Percentiles rank a stretch among this genome's conserved stretches.
phyloP scores from a whole-genome alignment of 1,140 invertebrate genomes.

The Bilobella aurantiaca region DNA sequence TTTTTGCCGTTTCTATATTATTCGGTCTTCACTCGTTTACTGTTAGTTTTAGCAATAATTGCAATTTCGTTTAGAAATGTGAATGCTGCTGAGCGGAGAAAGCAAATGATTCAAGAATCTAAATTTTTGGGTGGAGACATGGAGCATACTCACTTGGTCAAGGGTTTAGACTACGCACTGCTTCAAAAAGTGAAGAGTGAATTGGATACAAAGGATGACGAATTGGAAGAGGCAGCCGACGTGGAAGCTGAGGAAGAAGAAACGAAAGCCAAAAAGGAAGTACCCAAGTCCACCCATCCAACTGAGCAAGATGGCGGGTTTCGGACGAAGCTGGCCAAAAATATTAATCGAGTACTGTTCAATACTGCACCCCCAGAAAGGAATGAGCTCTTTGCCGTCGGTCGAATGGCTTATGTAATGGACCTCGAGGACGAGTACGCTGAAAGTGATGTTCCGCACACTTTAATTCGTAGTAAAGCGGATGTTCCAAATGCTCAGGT shows the following conservation, averaged over 20 bases:
- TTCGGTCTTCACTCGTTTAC: background rate
- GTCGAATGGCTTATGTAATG: constrained; percentile 95
- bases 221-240: constrained; percentile 62
- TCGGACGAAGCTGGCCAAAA: constrained; percentile 63
- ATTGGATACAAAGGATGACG: constrained; percentile 65
- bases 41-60: constrained; percentile 11
- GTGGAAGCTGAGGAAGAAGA: constrained; percentile 56
- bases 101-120: constrained; percentile 95
- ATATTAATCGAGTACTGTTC: constrained; percentile 54
- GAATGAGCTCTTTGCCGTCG: constrained; percentile 91
- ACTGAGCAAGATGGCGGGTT: constrained; percentile 45
- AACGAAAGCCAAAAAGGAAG: constrained; percentile 22
- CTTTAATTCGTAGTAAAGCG: constrained; percentile 84
- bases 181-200: constrained; percentile 87
- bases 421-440: constrained; percentile 84
- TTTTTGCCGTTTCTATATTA: background rate
- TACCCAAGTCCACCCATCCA: background rate
- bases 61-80: no score
- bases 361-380: constrained; percentile 46
- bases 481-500: constrained; percentile 69
- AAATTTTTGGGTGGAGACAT: constrained; percentile 99
- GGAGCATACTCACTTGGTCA: constrained; percentile 99
- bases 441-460: constrained; percentile 90
- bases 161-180: constrained; percentile 98
- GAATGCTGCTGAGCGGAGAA: constrained; percentile 87